Percentiles rank a stretch among this genome's conserved stretches.
Evolutionary conservation across 1,140 invertebrate genomes (phyloP).

Genomic region (Homalodisca vitripennis): DNA sequence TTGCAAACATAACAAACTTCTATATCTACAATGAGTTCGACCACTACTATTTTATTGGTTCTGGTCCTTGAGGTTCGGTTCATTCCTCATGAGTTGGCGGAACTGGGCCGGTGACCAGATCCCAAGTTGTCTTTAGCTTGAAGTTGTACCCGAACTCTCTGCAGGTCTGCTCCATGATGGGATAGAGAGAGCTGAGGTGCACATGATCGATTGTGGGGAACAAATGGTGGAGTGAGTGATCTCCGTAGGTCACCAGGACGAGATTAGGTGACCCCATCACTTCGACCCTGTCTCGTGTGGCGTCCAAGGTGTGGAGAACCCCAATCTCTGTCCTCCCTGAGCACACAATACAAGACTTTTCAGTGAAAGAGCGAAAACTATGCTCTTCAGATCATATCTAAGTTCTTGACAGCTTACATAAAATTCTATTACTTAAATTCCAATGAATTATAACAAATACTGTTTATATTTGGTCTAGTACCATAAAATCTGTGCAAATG

Average conservation of each 20-base stretch:
- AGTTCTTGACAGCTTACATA: too few species aligned
- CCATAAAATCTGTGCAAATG: too few species aligned
- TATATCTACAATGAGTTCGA: too few species aligned
- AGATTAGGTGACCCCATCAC: conserved; percentile 68
- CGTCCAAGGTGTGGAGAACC: conserved; percentile 73
- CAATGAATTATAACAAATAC: too few species aligned
- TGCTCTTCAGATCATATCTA: too few species aligned
- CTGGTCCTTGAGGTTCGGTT: background rate
- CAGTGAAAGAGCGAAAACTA: too few species aligned
- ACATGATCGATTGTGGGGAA: conserved; percentile 77
- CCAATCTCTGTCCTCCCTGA: conserved; percentile 68
- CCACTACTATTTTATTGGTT: too few species aligned
- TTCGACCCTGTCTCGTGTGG: conserved; percentile 68
- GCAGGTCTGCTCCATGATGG: conserved; percentile 64
- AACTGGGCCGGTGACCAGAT: conserved; percentile 68
- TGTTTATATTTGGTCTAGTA: too few species aligned
- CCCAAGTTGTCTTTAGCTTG: conserved; percentile 55
- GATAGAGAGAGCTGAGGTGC: conserved; percentile 60
- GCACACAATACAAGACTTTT: conserved; percentile 26
- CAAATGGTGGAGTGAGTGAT: conserved; percentile 77
- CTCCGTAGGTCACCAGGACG: conserved; percentile 69
- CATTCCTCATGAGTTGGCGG: conserved; percentile 52
- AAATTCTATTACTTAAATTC: too few species aligned
- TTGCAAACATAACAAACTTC: too few species aligned
- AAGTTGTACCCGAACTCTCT: conserved; percentile 64